Evolutionary conservation across 2,888 invertebrate genomes (phyloP).

Genomic region (Meliscaeva auricollis): DNA sequence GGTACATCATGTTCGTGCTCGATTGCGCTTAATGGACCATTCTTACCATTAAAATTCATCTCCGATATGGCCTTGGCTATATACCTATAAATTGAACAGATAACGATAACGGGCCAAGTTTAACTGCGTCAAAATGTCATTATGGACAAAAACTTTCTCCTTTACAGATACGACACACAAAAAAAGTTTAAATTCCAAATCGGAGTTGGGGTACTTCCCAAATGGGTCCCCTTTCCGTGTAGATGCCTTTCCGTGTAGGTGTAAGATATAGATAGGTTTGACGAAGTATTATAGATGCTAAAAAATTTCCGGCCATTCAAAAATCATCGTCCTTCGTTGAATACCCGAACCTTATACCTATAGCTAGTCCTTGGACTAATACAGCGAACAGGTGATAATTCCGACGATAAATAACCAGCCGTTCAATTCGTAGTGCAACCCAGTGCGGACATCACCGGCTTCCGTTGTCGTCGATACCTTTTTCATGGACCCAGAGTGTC

Average conservation of each 20-base stretch:
- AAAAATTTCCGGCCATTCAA: conserved; percentile 73
- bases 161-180: conserved; percentile 50
- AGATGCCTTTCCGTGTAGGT: neutral
- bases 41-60: conserved; percentile 71
- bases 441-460: conserved; percentile 69
- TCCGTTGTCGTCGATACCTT: conserved; percentile 75
- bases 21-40: conserved; percentile 68
- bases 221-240: conserved; percentile 19
- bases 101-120: conserved; percentile 71
- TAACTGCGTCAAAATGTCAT: conserved; percentile 70
- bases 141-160: conserved; percentile 64
- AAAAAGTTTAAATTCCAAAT: conserved; percentile 47
- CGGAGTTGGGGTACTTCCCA: conserved; percentile 16
- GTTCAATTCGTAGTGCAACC: conserved; percentile 61
- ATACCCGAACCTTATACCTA: neutral
- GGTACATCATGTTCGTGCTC: conserved; percentile 58
- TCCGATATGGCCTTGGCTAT: conserved; percentile 61
- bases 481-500: conserved; percentile 58
- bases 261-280: conserved; percentile 52
- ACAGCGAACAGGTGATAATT: conserved; percentile 76
- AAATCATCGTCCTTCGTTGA: conserved; percentile 56
- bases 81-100: conserved; percentile 41
- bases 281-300: conserved; percentile 69
- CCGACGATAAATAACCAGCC: conserved; percentile 74
- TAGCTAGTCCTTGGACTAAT: conserved; percentile 51